Evolutionary conservation across 2,113 vertebrate genomes (phyloP).

Genomic region (Pyrgilauda ruficollis): DNA sequence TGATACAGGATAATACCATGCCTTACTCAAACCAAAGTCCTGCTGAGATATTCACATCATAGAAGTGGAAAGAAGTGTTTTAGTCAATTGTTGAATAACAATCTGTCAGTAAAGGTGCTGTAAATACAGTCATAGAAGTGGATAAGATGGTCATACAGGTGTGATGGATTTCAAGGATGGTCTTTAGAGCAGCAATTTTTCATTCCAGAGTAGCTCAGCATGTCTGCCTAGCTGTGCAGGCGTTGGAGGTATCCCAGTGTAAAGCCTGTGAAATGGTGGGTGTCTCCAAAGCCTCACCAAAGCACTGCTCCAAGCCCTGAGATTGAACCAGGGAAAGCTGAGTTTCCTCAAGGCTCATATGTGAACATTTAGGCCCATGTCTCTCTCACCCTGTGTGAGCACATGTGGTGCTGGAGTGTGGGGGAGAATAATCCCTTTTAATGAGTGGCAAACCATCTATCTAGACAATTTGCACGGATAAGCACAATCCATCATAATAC

Average conservation of each 20-base stretch:
- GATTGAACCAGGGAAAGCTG: neutral
- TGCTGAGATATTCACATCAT: neutral
- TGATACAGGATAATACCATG: neutral
- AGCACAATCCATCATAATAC: slow-evolving; percentile 31
- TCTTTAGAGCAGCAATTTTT: neutral
- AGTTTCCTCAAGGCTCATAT: neutral
- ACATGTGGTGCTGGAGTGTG: neutral
- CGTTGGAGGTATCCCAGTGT: fast-evolving
- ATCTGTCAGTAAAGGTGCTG: neutral
- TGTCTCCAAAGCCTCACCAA: too few relatives aligned
- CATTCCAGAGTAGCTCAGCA: fast-evolving
- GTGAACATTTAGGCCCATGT: neutral
- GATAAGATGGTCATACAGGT: neutral
- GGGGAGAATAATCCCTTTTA: neutral
- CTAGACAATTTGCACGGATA: slow-evolving; percentile 21
- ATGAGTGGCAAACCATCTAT: neutral
- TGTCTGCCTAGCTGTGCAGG: neutral
- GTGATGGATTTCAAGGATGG: neutral
- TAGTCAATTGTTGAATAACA: neutral
- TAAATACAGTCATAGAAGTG: neutral
- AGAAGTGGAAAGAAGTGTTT: neutral
- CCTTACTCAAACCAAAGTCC: neutral
- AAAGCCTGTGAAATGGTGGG: neutral
- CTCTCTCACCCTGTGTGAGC: neutral
- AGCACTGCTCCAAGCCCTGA: neutral